Evolutionary conservation across 2,888 invertebrate genomes (phyloP).

Genomic region (Limnephilus auricula): DNA sequence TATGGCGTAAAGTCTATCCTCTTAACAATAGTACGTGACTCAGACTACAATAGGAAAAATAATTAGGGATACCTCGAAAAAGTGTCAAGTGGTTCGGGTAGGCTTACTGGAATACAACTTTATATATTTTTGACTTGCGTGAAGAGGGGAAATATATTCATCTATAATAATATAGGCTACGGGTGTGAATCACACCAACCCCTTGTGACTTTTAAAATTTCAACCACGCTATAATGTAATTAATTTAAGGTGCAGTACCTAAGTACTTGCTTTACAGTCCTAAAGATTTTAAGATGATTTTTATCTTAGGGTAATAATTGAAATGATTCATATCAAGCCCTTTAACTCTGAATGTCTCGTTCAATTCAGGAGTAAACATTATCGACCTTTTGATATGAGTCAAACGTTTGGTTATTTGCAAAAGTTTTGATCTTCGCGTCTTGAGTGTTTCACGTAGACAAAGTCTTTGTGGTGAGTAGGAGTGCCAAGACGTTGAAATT

Average conservation of each 20-base stretch:
- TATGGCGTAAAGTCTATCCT: too few species aligned
- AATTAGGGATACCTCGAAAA: neutral
- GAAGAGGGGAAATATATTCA: neutral
- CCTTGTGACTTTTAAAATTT: neutral
- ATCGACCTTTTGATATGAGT: neutral
- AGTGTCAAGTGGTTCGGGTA: neutral
- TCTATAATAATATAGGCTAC: neutral
- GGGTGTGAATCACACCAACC: neutral
- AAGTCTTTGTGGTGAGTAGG: too few species aligned
- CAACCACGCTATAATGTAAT: neutral
- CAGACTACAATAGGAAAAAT: neutral
- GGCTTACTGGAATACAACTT: neutral
- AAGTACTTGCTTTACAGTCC: too few species aligned
- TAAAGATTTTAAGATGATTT: neutral
- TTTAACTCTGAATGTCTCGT: neutral
- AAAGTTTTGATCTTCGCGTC: too few species aligned
- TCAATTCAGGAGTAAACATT: neutral
- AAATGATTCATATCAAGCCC: neutral
- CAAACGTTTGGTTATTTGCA: neutral
- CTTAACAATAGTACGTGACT: too few species aligned
- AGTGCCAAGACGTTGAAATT: neutral
- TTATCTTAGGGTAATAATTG: neutral
- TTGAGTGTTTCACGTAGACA: neutral
- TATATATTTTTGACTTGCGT: neutral
- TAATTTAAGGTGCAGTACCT: neutral